These are phyloP conservation scores for Romanogobio albipinnatus DNA, from an alignment of 2,113 vertebrate species.

Conservation along the genomic window DNA sequence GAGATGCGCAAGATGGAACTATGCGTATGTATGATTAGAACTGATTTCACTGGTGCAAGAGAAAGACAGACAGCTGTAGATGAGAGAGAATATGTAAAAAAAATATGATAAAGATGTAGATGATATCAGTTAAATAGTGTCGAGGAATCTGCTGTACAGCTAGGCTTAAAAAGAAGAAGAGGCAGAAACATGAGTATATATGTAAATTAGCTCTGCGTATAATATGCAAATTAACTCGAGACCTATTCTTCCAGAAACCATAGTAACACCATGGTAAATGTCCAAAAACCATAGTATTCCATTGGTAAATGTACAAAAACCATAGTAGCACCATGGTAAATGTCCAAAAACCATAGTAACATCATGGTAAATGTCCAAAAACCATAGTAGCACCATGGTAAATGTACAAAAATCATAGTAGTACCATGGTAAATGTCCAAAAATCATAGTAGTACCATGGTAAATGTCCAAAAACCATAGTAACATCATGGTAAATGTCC, in stretches of 20 bases:
- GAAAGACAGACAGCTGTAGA: not conserved
- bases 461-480: too few relatives aligned
- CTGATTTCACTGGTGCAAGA: not conserved
- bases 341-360: too few relatives aligned
- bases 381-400: too few relatives aligned
- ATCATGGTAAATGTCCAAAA: too few relatives aligned
- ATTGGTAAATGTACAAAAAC: too few relatives aligned
- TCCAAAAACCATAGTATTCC: too few relatives aligned
- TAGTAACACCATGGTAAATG: too few relatives aligned
- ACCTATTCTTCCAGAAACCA: not conserved
- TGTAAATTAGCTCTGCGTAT: not conserved
- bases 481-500: too few relatives aligned
- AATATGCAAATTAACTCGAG: not conserved
- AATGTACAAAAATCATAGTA: too few relatives aligned
- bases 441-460: too few relatives aligned
- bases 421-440: too few relatives aligned
- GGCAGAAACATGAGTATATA: not conserved
- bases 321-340: too few relatives aligned
- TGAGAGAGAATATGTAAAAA: not conserved
- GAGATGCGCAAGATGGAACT: not conserved
- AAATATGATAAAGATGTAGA: not conserved
- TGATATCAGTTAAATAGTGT: constrained; percentile 25
- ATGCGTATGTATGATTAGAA: constrained; percentile 16
- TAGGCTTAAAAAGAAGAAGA: not conserved
- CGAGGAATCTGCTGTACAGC: constrained; percentile 13